Base-by-base conservation (phyloP, 2,888 invertebrate genomes). In the Hoplodrina ambigua region DNA sequence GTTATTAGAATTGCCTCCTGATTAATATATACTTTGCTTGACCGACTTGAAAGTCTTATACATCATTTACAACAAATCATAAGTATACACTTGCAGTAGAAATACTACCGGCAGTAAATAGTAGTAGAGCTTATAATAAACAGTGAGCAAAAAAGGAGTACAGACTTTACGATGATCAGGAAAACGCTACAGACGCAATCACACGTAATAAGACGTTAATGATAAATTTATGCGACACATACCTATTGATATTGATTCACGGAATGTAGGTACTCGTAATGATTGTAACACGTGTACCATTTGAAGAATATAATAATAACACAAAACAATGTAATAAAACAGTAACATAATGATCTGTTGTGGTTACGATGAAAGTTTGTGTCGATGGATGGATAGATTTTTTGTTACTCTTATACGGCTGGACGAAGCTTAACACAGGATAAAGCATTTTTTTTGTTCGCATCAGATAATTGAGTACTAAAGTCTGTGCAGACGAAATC, bases 161-260 rank as follows among this genome's bases (percentile, higher is more conserved):
- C 8, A 30, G n/a, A 44, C 8, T 17, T 50, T 49, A 25, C 15
- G 37, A 19, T 46, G 17, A 58, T 15, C 37, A 74, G 52, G 63
- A 78, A 78, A 74, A 72, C 11, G 49, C 17, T 25, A 25, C 33
- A 46, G 19, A 69, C 15, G 15, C 57, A 62, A 57, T 37, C 52
- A 58, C 33, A 72, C 46, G 65, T 64, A 60, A 65, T 46, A 65
- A 25, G 66, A 19, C 17, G 33, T 17, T 58, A 62, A 78, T 50
- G 53, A 58, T 46, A 20, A 60, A 73, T 73, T 75, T 59, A 79
- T 75, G 66, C 66, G 65, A 78, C 74, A 74, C n/a, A n/a, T 57
- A 19, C 63, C 25, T 72, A 72, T 60, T 71, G 50, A 71, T 71
- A 72, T 77, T 76, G 44, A 46, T 76, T 76, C 71, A 54, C 49